These are phyloP conservation scores for Lagodon rhomboides DNA, from an alignment of 2,797 vertebrate species.

Conservation along the genomic window DNA sequence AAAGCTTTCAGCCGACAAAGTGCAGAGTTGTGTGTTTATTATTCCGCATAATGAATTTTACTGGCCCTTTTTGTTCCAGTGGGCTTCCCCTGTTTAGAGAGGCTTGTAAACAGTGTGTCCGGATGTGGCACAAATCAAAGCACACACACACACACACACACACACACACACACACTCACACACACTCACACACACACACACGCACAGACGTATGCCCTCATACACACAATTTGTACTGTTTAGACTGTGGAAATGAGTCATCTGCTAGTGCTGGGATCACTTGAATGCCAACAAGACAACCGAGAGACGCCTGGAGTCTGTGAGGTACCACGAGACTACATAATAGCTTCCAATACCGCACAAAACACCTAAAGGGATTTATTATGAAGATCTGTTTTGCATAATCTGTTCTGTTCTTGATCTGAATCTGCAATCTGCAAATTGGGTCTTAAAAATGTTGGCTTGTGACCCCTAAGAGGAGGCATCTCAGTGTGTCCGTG, in stretches of 20 bases:
- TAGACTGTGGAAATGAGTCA: conserved; percentile 81
- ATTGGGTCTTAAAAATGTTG: not conserved
- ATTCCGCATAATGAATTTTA: conserved; percentile 73
- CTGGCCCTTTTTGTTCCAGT: conserved; percentile 70
- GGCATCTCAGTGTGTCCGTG: not conserved
- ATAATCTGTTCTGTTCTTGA: conserved; percentile 22
- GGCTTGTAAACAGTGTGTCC: conserved; percentile 77
- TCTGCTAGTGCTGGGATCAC: conserved; percentile 65
- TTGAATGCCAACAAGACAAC: conserved; percentile 63
- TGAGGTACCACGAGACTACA: conserved; percentile 60
- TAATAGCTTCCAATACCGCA: conserved; percentile 55
- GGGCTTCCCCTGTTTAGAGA: conserved; percentile 82
- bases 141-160: conserved; percentile 22
- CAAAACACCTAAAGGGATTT: conserved; percentile 66
- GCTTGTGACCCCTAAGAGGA: not conserved
- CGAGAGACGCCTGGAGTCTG: conserved; percentile 70
- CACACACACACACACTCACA: conserved; percentile 29
- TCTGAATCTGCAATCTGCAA: not conserved
- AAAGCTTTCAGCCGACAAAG: conserved; percentile 50
- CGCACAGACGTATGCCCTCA: conserved; percentile 36
- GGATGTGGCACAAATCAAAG: conserved; percentile 79
- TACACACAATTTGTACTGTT: conserved; percentile 74
- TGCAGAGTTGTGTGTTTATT: conserved; percentile 69
- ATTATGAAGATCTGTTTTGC: conserved; percentile 54
- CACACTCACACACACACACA: conserved; percentile 52